Conservation (phyloP, 2,113 vertebrate genomes). For the Neogobius melanostomus region DNA sequence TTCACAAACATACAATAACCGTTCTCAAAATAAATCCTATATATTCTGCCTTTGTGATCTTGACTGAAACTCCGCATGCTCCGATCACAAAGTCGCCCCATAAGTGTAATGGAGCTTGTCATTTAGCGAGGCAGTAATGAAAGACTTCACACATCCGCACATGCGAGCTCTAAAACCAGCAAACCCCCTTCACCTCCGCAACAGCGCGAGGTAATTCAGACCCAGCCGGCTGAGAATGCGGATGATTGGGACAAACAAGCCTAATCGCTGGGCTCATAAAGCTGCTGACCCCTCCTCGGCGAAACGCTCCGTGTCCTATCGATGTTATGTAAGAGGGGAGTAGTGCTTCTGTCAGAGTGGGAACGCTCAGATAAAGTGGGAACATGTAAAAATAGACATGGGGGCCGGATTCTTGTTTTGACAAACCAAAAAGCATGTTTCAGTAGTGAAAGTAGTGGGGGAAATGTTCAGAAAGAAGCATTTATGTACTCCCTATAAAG, state of each 20-base stretch:
- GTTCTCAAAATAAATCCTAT: neutral
- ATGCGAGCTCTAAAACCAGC: slow-evolving; percentile 13
- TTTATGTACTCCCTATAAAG: too few species aligned
- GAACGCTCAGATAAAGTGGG: slow-evolving; percentile 23
- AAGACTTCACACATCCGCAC: slow-evolving; percentile 45
- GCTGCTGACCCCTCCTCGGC: slow-evolving; percentile 4
- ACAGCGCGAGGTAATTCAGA: neutral
- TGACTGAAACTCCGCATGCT: slow-evolving; percentile 2
- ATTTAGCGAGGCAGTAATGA: slow-evolving; percentile 48
- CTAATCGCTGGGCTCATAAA: neutral
- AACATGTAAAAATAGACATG: slow-evolving; percentile 42
- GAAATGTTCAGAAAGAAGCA: too few species aligned
- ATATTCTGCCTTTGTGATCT: slow-evolving; percentile 17
- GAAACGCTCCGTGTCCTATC: slow-evolving; percentile 19
- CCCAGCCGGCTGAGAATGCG: slow-evolving; percentile 25
- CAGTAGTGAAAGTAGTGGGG: neutral
- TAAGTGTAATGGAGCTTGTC: slow-evolving; percentile 37
- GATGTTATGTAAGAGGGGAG: slow-evolving; percentile 32
- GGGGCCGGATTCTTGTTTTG: neutral
- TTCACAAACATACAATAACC: neutral
- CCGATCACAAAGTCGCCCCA: slow-evolving; percentile 25
- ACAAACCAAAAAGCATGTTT: neutral
- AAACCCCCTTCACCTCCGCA: slow-evolving; percentile 31
- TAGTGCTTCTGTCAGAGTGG: slow-evolving; percentile 23
- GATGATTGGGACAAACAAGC: neutral